phyloP scores from a whole-genome alignment of 2,888 invertebrate species.

The Drosophila tanythrix region DNA sequence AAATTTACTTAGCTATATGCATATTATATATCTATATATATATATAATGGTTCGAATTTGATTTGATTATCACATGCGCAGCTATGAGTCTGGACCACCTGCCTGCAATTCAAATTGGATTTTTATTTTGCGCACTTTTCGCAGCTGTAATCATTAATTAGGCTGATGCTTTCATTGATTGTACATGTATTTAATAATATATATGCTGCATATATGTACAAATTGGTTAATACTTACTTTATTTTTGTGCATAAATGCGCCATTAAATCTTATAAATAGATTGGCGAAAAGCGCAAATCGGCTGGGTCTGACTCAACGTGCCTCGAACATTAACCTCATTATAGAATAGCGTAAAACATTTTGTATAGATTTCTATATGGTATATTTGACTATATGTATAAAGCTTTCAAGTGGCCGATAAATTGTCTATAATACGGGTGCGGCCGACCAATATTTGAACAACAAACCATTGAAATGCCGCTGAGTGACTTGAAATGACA shows the following conservation, averaged over 20 bases:
- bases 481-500: conserved; percentile 1
- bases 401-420: conserved; percentile 44
- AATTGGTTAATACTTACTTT: conserved; percentile 69
- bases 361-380: conserved; percentile 29
- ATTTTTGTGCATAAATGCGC: conserved; percentile 80
- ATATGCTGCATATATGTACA: conserved; percentile 19
- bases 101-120: conserved; percentile 39
- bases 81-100: conserved; percentile 40
- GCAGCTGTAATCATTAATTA: conserved; percentile 39
- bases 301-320: conserved; percentile 67
- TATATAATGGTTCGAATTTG: not conserved
- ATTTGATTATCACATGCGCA: conserved; percentile 11
- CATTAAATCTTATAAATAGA: conserved; percentile 78
- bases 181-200: conserved; percentile 10
- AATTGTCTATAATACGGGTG: conserved; percentile 39
- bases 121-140: conserved; percentile 35
- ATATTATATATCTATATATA: conserved; percentile 4
- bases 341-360: conserved; percentile 49
- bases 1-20: not conserved
- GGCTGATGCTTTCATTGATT: conserved; percentile 19
- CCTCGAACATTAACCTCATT: conserved; percentile 80
- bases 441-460: conserved; percentile 20
- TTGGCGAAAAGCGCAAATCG: conserved; percentile 59
- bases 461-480: conserved; percentile 13
- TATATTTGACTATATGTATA: conserved; percentile 22